These are phyloP conservation scores for Platorchestia sp. DNA, from an alignment of 1,140 invertebrate genomes.

Conservation along the genomic window DNA sequence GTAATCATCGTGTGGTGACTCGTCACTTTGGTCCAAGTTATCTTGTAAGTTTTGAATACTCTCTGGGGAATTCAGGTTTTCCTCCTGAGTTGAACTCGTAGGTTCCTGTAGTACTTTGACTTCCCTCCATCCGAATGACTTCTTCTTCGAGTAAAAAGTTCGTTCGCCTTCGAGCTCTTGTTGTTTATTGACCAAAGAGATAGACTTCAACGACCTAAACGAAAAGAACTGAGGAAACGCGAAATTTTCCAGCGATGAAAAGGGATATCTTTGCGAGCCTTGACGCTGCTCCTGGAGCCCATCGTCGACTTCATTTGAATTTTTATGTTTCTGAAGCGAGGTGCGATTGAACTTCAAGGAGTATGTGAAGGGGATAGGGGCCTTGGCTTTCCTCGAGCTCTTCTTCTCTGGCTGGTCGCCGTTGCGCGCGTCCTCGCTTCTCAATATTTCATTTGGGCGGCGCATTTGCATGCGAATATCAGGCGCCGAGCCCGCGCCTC, in stretches of 20 bases:
- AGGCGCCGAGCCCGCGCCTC: not conserved
- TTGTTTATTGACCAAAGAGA: slow-evolving; percentile 17
- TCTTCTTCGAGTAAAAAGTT: slow-evolving; percentile 46
- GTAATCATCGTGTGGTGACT: not conserved
- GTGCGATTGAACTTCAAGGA: slow-evolving; percentile 42
- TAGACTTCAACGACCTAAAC: not conserved
- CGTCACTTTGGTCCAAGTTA: not conserved
- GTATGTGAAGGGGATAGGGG: slow-evolving; percentile 22
- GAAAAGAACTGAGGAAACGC: slow-evolving; percentile 6
- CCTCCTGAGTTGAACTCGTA: not conserved
- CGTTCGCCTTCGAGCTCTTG: not conserved
- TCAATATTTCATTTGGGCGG: slow-evolving; percentile 31
- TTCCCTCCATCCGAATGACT: slow-evolving; percentile 35
- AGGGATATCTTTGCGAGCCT: not conserved
- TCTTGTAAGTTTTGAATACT: not conserved
- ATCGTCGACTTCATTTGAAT: slow-evolving; percentile 24
- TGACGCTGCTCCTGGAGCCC: not conserved
- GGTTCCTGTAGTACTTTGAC: not conserved
- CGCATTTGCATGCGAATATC: slow-evolving; percentile 39
- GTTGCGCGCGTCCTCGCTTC: not conserved
- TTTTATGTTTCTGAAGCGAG: slow-evolving; percentile 8
- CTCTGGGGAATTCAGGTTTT: not conserved
- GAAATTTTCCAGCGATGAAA: not conserved
- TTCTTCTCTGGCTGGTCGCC: not conserved
- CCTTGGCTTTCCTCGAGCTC: slow-evolving; percentile 20